A percentile compares a stretch with the other conserved stretches of the same genome.
phyloP scores from a whole-genome alignment of 2,888 invertebrate genomes.

The Iphiclides podalirius region DNA sequence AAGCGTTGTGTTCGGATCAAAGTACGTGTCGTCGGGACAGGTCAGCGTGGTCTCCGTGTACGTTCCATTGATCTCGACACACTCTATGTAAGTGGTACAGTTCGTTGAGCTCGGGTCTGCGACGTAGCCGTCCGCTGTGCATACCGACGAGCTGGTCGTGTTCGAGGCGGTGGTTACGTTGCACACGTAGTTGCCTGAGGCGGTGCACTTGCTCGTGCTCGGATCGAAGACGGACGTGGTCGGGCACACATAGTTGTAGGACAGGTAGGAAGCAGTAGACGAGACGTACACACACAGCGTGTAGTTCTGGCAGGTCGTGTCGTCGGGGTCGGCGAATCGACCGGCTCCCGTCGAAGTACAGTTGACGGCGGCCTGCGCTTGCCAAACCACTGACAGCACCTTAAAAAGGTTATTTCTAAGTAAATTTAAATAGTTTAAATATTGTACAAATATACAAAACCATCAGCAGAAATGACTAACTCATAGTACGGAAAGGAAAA shows the following conservation, averaged over 20 bases:
- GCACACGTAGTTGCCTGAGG: conserved; percentile 50
- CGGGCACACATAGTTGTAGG: conserved; percentile 64
- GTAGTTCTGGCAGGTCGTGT: conserved; percentile 65
- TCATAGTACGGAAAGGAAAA: too few relatives aligned
- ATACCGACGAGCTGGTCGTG: conserved; percentile 37
- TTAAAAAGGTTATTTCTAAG: conserved; percentile 22
- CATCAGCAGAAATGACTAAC: too few relatives aligned
- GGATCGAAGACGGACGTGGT: conserved; percentile 65
- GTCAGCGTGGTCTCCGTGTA: conserved; percentile 42
- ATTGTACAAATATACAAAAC: too few relatives aligned
- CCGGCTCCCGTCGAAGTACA: conserved; percentile 54
- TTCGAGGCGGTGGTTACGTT: conserved; percentile 54
- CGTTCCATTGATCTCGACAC: conserved; percentile 48
- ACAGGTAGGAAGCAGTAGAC: conserved; percentile 37
- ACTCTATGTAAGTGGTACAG: conserved; percentile 53
- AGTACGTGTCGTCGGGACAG: conserved; percentile 52
- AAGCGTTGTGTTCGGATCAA: conserved; percentile 49
- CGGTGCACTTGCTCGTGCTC: conserved; percentile 26
- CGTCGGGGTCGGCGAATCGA: conserved; percentile 54
- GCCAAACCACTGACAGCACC: conserved; percentile 36
- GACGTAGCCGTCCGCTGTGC: conserved; percentile 49
- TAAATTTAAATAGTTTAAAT: too few relatives aligned
- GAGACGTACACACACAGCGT: conserved; percentile 53
- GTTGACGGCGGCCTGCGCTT: conserved; percentile 46
- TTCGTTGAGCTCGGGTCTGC: conserved; percentile 48